Base-by-base conservation (phyloP, 2,888 invertebrate species). In the Drosophila merina region DNA sequence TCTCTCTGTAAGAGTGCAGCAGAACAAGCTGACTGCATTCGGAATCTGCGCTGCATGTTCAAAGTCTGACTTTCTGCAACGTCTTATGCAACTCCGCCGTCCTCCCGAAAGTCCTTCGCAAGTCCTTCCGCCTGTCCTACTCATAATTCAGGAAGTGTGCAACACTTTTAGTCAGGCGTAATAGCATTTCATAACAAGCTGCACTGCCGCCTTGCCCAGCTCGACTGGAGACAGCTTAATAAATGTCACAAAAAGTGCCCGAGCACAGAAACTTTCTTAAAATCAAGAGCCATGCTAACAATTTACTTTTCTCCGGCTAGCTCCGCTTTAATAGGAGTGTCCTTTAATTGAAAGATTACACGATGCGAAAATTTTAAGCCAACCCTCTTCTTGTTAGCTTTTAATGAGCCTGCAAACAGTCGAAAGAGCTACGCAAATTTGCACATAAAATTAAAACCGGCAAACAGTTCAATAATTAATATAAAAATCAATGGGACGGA, bases 121-220 rank as follows among this genome's bases (percentile, higher is more conserved):
- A n/a, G 5, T 38, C 8, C 20, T 38, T 12, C 36, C 26, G 25
- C 14, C 52, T 48, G 33, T 42, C 42, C 75, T 81, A 68, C 82
- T 86, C 86, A 87, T 85, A 84, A 87, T 85, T 85, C 83, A 87
- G 75, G 57, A 75, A 82, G 85, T 85, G 85, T 85, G 72, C 74
- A 51, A 64, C 52, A 68, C 71, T 74, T 72, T 85, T 76, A 76
- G 76, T 77, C 71, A 63, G 56, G 26, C 56, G 72, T 50, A 72
- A 77, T 81, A 79, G 76, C 79, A 86, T 81, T 81, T 84, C 84
- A 74, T 71, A 86, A 73, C 75, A 73, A 83, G 72, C 60, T 69
- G 64, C 68, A 63, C 74, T 69, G 57, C 64, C 33, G 20, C 20
- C 59, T 28, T 38, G 25, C 38, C 50, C 51, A 42, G 44, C 42